Evolutionary conservation across 2,888 invertebrate genomes (phyloP), one percentile per base, ranked within the genome.

Genomic region (Drosophila paramelanica): DNA sequence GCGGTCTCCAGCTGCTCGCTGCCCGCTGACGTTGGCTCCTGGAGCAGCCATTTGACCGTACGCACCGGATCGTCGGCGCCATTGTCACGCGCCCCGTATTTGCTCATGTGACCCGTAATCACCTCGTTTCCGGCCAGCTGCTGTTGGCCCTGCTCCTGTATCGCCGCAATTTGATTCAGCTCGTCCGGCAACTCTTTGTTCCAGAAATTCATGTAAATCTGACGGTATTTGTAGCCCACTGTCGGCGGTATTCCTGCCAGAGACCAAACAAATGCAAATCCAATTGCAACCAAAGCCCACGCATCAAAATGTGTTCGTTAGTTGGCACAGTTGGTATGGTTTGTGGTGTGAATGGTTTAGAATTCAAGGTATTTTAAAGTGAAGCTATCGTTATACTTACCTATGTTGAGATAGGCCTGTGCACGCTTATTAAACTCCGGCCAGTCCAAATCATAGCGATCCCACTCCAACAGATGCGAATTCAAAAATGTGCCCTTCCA

Each of bases 201-300:
- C 98, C 98, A 98, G 89, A 96, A 97, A 47, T 94, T 95, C 88
- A 97, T 95, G 88, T 96, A 96, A 72, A 95, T 95, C 6, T 95
- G 94, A 42, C 97, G 94, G 92, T 98, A 98, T 78, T 95, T 95
- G 68, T 95, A 94, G 62, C 95, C 95, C 42, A 96, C 93, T 42
- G 93, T 94, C 0, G 97, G 96, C 3, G 97, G 96, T 74, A 96
- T 95, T 64, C 96, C 98, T 92, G 64, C 5, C 45, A 33, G 5
- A 56, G 13, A 8, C 10, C 2, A 31, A 31, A 1, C 10, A 49
- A 53, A 51, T 36, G 11, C 25, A n/a, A 52, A 38, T 41, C 25
- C 33, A 49, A 42, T 56, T 56, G 10, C 36, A 36, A 25, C 25
- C 36, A 56, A 13, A n/a, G 17, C 17, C 56, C 38, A 17, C n/a